phyloP scores from a whole-genome alignment of 2,797 vertebrate species.

The Chelon auratus region DNA sequence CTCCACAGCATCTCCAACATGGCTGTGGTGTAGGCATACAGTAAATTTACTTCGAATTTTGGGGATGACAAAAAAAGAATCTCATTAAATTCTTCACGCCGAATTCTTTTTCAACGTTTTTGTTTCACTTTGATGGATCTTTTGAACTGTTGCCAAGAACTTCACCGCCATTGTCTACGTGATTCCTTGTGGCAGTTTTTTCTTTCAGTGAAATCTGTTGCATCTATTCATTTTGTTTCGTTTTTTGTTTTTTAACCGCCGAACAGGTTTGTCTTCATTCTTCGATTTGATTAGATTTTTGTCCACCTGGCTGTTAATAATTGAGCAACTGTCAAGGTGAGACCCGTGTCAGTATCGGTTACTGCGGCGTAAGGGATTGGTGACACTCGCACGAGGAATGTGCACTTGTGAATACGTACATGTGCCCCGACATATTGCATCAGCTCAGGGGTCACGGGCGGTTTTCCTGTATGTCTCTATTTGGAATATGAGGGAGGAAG shows the following conservation, averaged over 20 bases:
- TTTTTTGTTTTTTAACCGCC: not conserved
- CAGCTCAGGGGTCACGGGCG: conserved; percentile 1
- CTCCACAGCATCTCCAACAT: too few relatives aligned
- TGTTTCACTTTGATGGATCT: too few relatives aligned
- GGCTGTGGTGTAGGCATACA: too few relatives aligned
- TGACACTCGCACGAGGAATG: conserved; percentile 17
- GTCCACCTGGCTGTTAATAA: conserved; percentile 26
- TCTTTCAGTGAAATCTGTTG: not conserved
- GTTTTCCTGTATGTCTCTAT: conserved; percentile 22
- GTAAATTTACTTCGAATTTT: too few relatives aligned
- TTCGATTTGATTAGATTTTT: conserved; percentile 30
- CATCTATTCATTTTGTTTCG: not conserved
- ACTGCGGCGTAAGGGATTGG: conserved; percentile 20
- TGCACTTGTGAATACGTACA: not conserved
- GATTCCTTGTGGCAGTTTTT: too few relatives aligned
- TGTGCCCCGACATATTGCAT: not conserved
- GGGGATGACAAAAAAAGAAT: too few relatives aligned
- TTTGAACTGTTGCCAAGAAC: too few relatives aligned
- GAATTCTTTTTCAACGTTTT: too few relatives aligned
- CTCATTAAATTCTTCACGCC: too few relatives aligned
- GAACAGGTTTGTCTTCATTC: conserved; percentile 36
- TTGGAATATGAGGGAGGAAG: conserved; percentile 29
- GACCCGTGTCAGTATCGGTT: conserved; percentile 33
- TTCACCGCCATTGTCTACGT: too few relatives aligned
- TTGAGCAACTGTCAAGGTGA: conserved; percentile 21